phyloP scores from a whole-genome alignment of 2,113 vertebrate genomes.

The Aptenodytes patagonicus region DNA sequence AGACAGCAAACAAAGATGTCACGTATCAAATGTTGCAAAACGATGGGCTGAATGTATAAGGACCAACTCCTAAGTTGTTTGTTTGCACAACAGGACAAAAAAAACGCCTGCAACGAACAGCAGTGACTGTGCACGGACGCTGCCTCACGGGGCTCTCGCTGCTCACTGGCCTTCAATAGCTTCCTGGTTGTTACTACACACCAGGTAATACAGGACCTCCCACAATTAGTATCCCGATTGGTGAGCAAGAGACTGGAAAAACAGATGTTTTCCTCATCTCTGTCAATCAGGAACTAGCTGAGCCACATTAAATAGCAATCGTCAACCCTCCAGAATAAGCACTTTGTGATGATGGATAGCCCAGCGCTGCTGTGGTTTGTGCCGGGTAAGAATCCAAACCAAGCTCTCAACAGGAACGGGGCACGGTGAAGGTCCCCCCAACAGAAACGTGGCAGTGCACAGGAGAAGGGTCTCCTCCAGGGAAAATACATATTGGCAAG shows the following conservation, averaged over 20 bases:
- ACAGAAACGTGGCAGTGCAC: not conserved
- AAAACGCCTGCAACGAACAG: not conserved
- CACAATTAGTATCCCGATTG: not conserved
- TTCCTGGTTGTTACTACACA: not conserved
- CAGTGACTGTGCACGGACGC: not conserved
- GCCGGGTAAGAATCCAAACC: not conserved
- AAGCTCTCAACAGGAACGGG: not conserved
- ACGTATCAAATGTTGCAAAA: not conserved
- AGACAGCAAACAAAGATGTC: not conserved
- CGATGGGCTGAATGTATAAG: not conserved
- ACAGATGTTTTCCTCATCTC: not conserved
- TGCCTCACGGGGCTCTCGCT: not conserved
- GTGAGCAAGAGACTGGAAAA: conserved; percentile 4
- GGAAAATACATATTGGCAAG: not conserved
- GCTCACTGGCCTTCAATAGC: not conserved
- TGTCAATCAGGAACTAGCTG: conserved; percentile 22
- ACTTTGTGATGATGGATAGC: not conserved
- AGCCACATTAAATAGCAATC: not conserved
- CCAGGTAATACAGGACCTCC: not conserved
- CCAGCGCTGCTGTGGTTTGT: not conserved
- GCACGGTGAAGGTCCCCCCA: not conserved
- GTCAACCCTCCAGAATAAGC: not conserved
- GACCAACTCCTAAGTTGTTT: not conserved
- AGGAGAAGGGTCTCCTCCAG: not conserved
- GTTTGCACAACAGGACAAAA: not conserved